Evolutionary conservation across 2,113 vertebrate genomes (phyloP).

Genomic region (Engraulis encrasicolus): DNA sequence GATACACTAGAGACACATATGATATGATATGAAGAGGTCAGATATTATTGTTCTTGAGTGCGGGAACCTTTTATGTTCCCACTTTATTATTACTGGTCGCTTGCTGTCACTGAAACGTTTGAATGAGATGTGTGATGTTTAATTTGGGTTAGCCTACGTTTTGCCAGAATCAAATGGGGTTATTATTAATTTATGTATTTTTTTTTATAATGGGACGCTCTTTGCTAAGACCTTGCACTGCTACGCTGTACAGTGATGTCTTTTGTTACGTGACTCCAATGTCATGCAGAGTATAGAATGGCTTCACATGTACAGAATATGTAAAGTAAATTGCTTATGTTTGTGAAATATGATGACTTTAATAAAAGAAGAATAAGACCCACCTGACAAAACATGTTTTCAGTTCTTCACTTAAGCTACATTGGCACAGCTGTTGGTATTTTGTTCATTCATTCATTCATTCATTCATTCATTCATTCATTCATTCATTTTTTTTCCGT

Average conservation of each 20-base stretch:
- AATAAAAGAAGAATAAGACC: constrained; percentile 86
- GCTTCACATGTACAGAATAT: constrained; percentile 80
- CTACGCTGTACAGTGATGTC: not conserved
- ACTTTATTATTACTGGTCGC: constrained; percentile 14
- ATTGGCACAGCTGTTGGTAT: not conserved
- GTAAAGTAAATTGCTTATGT: constrained; percentile 84
- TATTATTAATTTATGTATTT: constrained; percentile 57
- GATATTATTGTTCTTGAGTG: not conserved
- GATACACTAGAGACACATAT: not conserved
- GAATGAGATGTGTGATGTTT: not conserved
- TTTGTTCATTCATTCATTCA: too few species aligned
- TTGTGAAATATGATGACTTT: constrained; percentile 85
- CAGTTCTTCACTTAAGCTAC: constrained; percentile 31
- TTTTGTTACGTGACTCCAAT: not conserved
- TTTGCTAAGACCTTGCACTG: constrained; percentile 67
- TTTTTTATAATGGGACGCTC: constrained; percentile 76
- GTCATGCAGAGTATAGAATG: constrained; percentile 57
- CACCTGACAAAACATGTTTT: constrained; percentile 50
- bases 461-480: too few species aligned
- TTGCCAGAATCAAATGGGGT: constrained; percentile 15
- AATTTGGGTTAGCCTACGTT: not conserved
- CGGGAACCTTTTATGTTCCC: constrained; percentile 9
- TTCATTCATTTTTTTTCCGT: too few species aligned
- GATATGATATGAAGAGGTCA: too few species aligned
- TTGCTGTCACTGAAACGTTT: constrained; percentile 5